Percentiles rank a stretch among this genome's conserved stretches.
Conservation (phyloP, 2,113 vertebrate species). For the Ictidomys tridecemlineatus region DNA sequence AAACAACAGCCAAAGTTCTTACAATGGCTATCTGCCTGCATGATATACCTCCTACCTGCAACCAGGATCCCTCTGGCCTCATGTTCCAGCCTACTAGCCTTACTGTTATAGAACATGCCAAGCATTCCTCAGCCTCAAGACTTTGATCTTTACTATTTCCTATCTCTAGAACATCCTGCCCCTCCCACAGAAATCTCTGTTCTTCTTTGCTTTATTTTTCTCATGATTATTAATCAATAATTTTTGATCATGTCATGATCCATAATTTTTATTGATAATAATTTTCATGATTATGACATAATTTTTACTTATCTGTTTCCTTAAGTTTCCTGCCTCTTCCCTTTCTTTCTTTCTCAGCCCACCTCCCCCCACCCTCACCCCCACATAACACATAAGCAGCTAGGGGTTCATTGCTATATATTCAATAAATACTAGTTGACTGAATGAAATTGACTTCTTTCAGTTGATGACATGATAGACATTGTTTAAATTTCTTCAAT, state of each 20-base stretch:
- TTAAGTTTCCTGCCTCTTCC: neutral
- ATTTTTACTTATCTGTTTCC: neutral
- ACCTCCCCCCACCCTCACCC: no score
- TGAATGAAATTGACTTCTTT: constrained; percentile 44
- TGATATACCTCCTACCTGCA: neutral
- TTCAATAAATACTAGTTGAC: neutral
- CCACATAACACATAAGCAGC: neutral
- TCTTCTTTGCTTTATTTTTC: constrained; percentile 2
- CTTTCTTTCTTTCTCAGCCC: neutral
- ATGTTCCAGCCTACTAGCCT: neutral
- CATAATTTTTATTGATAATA: no score
- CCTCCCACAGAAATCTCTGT: neutral
- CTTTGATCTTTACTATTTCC: neutral
- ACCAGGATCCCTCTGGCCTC: neutral
- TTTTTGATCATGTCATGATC: neutral
- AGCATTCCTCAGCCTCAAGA: neutral
- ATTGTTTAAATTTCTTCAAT: constrained; percentile 36
- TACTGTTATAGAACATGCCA: neutral
- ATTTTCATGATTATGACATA: neutral
- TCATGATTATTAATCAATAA: neutral
- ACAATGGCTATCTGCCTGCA: neutral
- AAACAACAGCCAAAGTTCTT: neutral
- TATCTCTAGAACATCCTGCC: neutral
- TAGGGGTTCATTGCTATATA: neutral
- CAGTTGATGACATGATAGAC: neutral